Evolutionary conservation across 2,888 invertebrate genomes (phyloP), one percentile per base, ranked within the genome.

Genomic region (Nysson spinosus): DNA sequence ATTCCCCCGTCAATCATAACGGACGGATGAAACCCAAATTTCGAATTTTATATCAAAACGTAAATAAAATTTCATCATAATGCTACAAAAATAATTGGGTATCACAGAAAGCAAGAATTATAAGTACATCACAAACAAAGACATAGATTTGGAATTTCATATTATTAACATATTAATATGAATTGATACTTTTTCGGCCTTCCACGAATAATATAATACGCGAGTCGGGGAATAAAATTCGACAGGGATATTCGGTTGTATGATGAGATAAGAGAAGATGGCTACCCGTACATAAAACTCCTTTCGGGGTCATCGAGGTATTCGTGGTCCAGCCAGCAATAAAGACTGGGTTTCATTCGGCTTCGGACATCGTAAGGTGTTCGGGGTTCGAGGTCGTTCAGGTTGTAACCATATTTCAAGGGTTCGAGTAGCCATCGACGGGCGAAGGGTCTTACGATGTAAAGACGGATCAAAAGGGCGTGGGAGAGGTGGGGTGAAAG

Each of bases 351-450:
- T 72, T 75, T 72, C 75, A 63, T 70, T 75, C 63, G 42, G 35
- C 9, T 22, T n/a, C 17, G 68, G 50, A 56, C 65, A 24, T 62
- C 72, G 57, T 72, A 58, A 66, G 67, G 64, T 70, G 65, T 56
- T 56, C 37, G 43, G 16, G 44, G 54, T 40, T 42, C 50, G 57
- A 58, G 65, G 64, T 67, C 69, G 39, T 46, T 40, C 51, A 9
- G 72, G 51, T 57, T 62, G 65, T 63, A 72, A 65, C 70, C 65
- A 56, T 72, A 70, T 72, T 72, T 75, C 61, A 72, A 51, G 52
- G 35, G 49, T 70, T 72, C 57, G 73, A 77, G 69, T 62, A 54
- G 50, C 44, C 32, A 44, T 61, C 55, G 39, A 14, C 49, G 43
- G 24, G n/a, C n/a, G 42, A n/a, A 46, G 35, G 42, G 11, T 47